phyloP scores from a whole-genome alignment of 2,888 invertebrate genomes.

The Oasisia sp. region DNA sequence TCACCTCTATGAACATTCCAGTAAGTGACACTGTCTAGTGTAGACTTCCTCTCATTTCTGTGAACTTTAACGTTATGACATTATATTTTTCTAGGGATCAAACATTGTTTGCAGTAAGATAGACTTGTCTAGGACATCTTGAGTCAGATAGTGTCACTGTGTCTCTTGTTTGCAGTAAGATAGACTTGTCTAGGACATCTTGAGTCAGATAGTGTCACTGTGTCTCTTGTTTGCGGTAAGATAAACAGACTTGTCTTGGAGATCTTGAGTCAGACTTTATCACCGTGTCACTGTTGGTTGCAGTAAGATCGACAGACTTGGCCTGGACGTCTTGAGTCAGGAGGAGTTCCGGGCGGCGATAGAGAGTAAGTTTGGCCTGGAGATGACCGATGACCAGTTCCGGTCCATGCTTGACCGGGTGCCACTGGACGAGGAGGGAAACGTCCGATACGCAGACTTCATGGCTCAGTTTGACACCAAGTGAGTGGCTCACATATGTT shows the following conservation, averaged over 20 bases:
- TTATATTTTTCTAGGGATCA: neutral
- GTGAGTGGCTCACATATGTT: conserved; percentile 43
- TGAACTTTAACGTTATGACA: no score
- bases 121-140: conserved; percentile 56
- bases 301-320: conserved; percentile 63
- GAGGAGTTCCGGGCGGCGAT: conserved; percentile 65
- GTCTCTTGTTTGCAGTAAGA: conserved; percentile 49
- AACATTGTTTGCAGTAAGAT: conserved; percentile 52
- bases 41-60: no score
- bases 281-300: neutral
- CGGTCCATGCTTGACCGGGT: conserved; percentile 57
- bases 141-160: conserved; percentile 56
- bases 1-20: conserved; percentile 61
- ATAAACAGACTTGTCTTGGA: conserved; percentile 60
- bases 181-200: conserved; percentile 56
- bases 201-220: conserved; percentile 58
- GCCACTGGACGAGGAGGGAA: conserved; percentile 61
- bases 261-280: conserved; percentile 60
- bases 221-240: conserved; percentile 48
- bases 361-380: conserved; percentile 60
- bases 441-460: conserved; percentile 62
- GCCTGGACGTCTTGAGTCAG: conserved; percentile 56
- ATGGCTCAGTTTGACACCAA: conserved; percentile 65
- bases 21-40: conserved; percentile 47
- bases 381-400: conserved; percentile 61